Conservation (phyloP, 2,888 invertebrate genomes). For the Agrilus cyanescens region DNA sequence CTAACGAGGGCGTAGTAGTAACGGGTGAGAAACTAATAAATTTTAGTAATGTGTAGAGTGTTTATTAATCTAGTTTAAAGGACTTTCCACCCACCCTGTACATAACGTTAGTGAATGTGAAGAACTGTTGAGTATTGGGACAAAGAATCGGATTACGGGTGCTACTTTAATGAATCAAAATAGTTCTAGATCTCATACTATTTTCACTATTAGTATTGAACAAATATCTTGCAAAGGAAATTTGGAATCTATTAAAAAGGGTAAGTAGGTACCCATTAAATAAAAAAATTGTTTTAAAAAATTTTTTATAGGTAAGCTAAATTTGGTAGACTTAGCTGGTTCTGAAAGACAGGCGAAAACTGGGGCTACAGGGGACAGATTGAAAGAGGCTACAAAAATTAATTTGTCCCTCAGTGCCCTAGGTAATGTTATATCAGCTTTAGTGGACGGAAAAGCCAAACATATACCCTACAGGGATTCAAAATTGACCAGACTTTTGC, state of each 20-base stretch:
- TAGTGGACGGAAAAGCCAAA: slow-evolving; percentile 71
- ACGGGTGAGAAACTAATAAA: slow-evolving; percentile 26
- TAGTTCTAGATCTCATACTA: slow-evolving; percentile 77
- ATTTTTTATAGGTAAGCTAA: slow-evolving; percentile 50
- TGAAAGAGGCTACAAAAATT: slow-evolving; percentile 83
- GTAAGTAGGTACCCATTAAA: slow-evolving; percentile 38
- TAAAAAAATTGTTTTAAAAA: background rate
- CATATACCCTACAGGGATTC: slow-evolving; percentile 77
- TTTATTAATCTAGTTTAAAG: slow-evolving; percentile 26
- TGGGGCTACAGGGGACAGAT: slow-evolving; percentile 73
- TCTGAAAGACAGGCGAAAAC: slow-evolving; percentile 75
- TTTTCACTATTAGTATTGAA: slow-evolving; percentile 75
- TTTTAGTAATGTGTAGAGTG: background rate
- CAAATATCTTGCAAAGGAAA: slow-evolving; percentile 48
- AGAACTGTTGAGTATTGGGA: slow-evolving; percentile 59
- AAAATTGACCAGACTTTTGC: slow-evolving; percentile 66
- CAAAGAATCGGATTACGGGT: slow-evolving; percentile 69
- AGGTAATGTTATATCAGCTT: slow-evolving; percentile 80
- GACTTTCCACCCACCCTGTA: slow-evolving; percentile 62
- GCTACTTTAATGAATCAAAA: slow-evolving; percentile 84
- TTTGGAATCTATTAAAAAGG: slow-evolving; percentile 32
- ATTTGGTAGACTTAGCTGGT: slow-evolving; percentile 81
- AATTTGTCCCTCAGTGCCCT: slow-evolving; percentile 78
- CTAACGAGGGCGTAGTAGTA: slow-evolving; percentile 40
- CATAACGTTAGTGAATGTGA: slow-evolving; percentile 70